Base-by-base conservation (phyloP, 1,140 invertebrate genomes). In the Drosophila guanche region DNA sequence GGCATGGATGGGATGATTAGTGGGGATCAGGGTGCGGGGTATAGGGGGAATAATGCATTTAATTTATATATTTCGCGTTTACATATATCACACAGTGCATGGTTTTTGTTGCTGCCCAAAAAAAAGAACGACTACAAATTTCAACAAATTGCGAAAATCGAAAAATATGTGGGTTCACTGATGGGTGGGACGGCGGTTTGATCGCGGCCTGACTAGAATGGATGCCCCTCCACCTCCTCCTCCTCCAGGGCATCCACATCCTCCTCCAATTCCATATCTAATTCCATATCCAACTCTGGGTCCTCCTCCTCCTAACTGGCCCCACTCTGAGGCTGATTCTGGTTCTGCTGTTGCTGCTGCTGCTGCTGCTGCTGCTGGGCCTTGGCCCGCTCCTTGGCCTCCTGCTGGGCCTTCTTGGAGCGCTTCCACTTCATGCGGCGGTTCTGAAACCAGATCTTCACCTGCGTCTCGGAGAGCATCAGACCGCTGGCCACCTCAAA, bases 391-490 rank as follows among this genome's bases (percentile, higher is more conserved):
- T 91, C 90, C 65, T 91, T 91, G 58, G 90, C 90, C 69, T 97
- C 96, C 76, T 97, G 96, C 91, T 97, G 97, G 0, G 97, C 96
- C 90, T 98, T 98, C 93, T 98, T 98, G 63, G 97, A 98, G 4
- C 97, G 93, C 91, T 98, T 98, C 97, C 97, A 98, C 90, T 98
- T 98, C 97, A 98, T 98, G 76, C 97, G 93, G 14, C 97, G 93
- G 92, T 98, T 98, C 94, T 98, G 97, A 91, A 98, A 98, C 97
- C 97, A 98, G 70, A 98, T 98, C 93, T 98, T 98, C 45, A 98
- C 98, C 95, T 99, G 98, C 16, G 98, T 99, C 93, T 99, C 99
- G 6, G 98, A 99, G 2, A 99, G 94, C 96, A 98, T 98, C 51
- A 99, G 92, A 45, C 97, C 97, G 20, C 98, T 99, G 37, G 99